phyloP scores from a whole-genome alignment of 2,888 invertebrate genomes.

The Acleris literana region DNA sequence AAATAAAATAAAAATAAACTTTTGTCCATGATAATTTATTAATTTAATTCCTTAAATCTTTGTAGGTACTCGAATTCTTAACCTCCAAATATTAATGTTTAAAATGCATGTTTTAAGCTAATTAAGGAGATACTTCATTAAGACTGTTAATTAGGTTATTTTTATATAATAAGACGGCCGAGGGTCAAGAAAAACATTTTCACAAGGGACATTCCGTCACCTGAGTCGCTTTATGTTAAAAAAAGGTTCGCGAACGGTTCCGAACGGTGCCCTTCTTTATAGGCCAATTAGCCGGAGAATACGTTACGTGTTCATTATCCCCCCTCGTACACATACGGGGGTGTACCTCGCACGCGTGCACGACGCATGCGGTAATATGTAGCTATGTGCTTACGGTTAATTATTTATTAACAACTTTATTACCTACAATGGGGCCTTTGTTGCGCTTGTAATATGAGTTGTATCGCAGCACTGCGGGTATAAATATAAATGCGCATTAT shows the following conservation, averaged over 20 bases:
- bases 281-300: slow-evolving; percentile 66
- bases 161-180: slow-evolving; percentile 14
- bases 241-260: slow-evolving; percentile 54
- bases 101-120: background rate
- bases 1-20: too few species aligned
- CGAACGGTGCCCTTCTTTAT: slow-evolving; percentile 59
- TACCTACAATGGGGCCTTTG: slow-evolving; percentile 53
- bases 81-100: too few species aligned
- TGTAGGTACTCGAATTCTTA: too few species aligned
- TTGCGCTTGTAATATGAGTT: slow-evolving; percentile 48
- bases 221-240: slow-evolving; percentile 49
- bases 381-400: slow-evolving; percentile 47
- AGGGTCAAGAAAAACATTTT: slow-evolving; percentile 19
- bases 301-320: slow-evolving; percentile 63
- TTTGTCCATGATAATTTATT: too few species aligned
- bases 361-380: slow-evolving; percentile 23
- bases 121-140: background rate
- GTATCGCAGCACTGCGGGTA: slow-evolving; percentile 42
- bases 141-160: background rate
- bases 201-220: slow-evolving; percentile 25
- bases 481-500: slow-evolving; percentile 28
- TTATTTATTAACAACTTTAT: slow-evolving; percentile 61
- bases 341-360: slow-evolving; percentile 43
- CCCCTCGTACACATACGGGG: slow-evolving; percentile 52
- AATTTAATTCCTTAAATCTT: too few species aligned